Percentiles rank a stretch among this genome's conserved stretches.
Evolutionary conservation across 2,888 invertebrate genomes (phyloP).

Genomic region (Palloptera scutellata): DNA sequence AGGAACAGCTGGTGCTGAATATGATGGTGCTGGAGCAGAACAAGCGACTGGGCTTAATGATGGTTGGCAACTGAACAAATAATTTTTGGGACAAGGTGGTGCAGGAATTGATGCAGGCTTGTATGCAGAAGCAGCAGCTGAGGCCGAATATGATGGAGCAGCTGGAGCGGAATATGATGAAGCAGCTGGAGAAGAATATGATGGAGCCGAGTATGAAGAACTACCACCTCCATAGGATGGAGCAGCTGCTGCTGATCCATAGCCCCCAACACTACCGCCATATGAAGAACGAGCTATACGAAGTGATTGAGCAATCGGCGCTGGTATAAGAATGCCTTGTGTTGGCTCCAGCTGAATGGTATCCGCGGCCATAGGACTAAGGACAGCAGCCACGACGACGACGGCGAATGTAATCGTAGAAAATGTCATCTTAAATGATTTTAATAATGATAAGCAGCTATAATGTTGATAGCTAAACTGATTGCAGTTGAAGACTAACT

Average conservation of each 20-base stretch:
- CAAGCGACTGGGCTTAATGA: slow-evolving; percentile 20
- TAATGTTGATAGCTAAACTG: too few species aligned
- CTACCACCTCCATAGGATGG: slow-evolving; percentile 1
- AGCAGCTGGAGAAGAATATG: slow-evolving; percentile 37
- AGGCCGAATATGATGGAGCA: slow-evolving; percentile 4
- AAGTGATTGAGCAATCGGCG: slow-evolving; percentile 52
- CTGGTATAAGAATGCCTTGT: slow-evolving; percentile 57
- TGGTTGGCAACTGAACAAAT: slow-evolving; percentile 24
- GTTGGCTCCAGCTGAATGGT: slow-evolving; percentile 55
- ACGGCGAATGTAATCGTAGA: too few species aligned
- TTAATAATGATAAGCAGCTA: too few species aligned
- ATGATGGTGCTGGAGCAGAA: slow-evolving; percentile 11
- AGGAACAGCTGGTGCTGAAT: slow-evolving; percentile 24
- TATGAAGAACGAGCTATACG: slow-evolving; percentile 40
- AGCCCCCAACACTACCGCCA: background rate
- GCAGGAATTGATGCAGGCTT: slow-evolving; percentile 7
- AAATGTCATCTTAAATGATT: too few species aligned
- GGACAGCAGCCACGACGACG: slow-evolving; percentile 15
- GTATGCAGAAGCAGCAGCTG: slow-evolving; percentile 13
- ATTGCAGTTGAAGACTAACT: too few species aligned
- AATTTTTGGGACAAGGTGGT: slow-evolving; percentile 24
- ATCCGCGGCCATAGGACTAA: slow-evolving; percentile 35
- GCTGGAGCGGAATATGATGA: slow-evolving; percentile 22
- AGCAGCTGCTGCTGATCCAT: background rate
- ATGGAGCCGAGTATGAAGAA: slow-evolving; percentile 32